Percentiles rank a stretch among this genome's conserved stretches.
phyloP scores from a whole-genome alignment of 2,888 invertebrate genomes.

The Fabriciana adippe region DNA sequence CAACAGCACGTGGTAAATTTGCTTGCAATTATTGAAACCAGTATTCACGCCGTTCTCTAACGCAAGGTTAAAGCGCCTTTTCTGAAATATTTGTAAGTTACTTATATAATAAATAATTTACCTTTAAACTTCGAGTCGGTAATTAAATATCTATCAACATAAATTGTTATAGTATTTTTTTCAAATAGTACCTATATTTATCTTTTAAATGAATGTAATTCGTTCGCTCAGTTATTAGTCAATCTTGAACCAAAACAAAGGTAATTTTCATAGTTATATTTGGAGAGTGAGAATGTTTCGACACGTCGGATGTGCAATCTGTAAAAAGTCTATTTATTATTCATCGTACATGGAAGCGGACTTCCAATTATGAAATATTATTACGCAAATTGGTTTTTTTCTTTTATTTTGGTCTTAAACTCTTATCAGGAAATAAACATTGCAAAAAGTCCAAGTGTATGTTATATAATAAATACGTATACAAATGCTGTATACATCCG shows the following conservation, averaged over 20 bases:
- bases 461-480: background rate
- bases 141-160: no score
- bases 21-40: constrained; percentile 19
- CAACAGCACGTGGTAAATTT: constrained; percentile 9
- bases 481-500: background rate
- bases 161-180: no score
- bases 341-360: constrained; percentile 20
- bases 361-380: constrained; percentile 29
- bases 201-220: background rate
- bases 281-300: constrained; percentile 22
- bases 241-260: background rate
- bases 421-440: constrained; percentile 12
- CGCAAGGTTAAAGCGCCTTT: constrained; percentile 20
- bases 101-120: background rate
- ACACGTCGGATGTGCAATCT: constrained; percentile 23
- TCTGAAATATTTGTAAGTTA: constrained; percentile 7
- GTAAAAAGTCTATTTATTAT: constrained; percentile 20
- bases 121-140: no score
- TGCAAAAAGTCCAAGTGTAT: constrained; percentile 1
- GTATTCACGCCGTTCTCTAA: constrained; percentile 23
- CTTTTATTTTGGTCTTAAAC: constrained; percentile 12
- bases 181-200: no score
- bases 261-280: constrained; percentile 5
- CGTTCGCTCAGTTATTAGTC: background rate
- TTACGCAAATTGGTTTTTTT: constrained; percentile 18